phyloP scores from a whole-genome alignment of 2,888 invertebrate species.

The Lepetodrilus schrolli region DNA sequence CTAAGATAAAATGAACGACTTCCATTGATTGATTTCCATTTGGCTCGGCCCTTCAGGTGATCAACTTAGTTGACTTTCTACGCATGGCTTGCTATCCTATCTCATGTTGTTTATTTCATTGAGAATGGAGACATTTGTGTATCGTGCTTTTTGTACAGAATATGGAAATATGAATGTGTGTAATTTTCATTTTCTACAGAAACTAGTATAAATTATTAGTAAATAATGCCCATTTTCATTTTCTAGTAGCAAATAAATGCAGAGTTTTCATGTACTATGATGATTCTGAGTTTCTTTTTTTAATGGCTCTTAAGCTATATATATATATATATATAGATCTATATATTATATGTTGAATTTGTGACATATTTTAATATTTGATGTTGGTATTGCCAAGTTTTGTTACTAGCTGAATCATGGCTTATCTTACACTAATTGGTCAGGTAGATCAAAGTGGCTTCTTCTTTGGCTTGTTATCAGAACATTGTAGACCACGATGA shows the following conservation, averaged over 20 bases:
- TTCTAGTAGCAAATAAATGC: not conserved
- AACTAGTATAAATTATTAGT: not conserved
- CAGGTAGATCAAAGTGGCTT: not conserved
- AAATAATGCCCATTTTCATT: not conserved
- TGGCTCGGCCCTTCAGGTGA: not conserved
- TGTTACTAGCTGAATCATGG: not conserved
- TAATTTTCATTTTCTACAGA: not conserved
- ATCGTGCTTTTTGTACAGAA: not conserved
- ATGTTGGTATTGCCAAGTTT: not conserved
- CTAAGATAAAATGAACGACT: not conserved
- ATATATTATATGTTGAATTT: not conserved
- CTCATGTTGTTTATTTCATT: slow-evolving; percentile 5
- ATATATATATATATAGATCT: too few relatives aligned
- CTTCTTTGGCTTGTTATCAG: too few relatives aligned
- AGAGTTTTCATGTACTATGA: not conserved
- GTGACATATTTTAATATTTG: not conserved
- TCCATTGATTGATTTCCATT: not conserved
- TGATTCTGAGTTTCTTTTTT: not conserved
- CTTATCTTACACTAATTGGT: not conserved
- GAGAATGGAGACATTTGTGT: not conserved
- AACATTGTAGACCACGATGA: not conserved
- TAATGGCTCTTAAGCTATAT: not conserved
- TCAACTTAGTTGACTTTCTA: not conserved
- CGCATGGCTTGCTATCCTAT: not conserved
- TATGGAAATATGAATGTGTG: not conserved